phyloP scores from a whole-genome alignment of 2,797 vertebrate species.

The Notolepis coatsorum region DNA sequence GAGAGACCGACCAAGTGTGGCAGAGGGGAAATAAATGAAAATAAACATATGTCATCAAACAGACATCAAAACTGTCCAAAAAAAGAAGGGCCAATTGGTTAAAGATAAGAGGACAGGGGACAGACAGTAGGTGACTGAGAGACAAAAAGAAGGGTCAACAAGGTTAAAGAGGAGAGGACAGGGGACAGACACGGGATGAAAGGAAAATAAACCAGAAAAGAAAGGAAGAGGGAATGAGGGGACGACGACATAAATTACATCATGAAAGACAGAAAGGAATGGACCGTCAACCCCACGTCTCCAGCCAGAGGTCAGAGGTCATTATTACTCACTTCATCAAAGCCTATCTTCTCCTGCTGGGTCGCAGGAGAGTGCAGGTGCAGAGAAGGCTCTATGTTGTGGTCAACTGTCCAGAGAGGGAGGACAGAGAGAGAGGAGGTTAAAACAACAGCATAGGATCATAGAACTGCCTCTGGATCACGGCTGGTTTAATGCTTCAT shows the following conservation, averaged over 20 bases:
- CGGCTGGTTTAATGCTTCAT: slow-evolving; percentile 29
- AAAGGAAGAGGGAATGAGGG: neutral
- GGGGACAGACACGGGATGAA: too few relatives aligned
- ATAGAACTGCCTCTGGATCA: slow-evolving; percentile 30
- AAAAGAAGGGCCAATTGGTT: too few relatives aligned
- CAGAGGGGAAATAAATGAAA: too few relatives aligned
- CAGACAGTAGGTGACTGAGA: too few relatives aligned
- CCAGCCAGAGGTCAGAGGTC: slow-evolving; percentile 2
- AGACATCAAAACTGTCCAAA: too few relatives aligned
- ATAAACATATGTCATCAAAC: too few relatives aligned
- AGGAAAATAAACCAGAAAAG: neutral
- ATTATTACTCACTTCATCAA: slow-evolving; percentile 88
- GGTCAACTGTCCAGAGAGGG: slow-evolving; percentile 84
- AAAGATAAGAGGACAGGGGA: too few relatives aligned
- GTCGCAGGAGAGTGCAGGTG: slow-evolving; percentile 80
- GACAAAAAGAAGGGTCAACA: too few relatives aligned
- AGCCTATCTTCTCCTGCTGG: slow-evolving; percentile 88
- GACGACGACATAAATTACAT: slow-evolving; percentile 7
- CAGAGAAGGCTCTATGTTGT: slow-evolving; percentile 85
- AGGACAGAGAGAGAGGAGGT: slow-evolving; percentile 6
- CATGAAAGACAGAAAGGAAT: neutral
- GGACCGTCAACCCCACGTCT: neutral
- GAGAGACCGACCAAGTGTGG: neutral
- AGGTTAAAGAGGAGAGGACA: too few relatives aligned
- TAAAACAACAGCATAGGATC: slow-evolving; percentile 23